Conservation (phyloP, 2,113 vertebrate genomes). For the Thamnophis sirtalis region DNA sequence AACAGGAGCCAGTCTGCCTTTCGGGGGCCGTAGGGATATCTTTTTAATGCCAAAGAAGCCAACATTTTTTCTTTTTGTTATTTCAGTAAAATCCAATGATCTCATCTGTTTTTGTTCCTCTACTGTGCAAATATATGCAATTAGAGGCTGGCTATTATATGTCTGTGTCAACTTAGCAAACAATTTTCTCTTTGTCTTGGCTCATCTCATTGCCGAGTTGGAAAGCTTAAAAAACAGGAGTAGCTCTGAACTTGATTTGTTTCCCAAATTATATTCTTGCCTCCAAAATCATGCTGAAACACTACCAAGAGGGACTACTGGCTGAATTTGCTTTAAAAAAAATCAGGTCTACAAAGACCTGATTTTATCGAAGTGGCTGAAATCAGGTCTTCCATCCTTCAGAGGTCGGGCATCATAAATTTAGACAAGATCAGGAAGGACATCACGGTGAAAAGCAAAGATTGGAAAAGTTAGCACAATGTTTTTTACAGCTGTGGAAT, state of each 20-base stretch:
- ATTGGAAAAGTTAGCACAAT: background rate
- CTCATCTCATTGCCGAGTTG: background rate
- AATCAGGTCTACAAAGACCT: no score
- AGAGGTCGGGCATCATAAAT: background rate
- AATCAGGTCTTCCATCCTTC: background rate
- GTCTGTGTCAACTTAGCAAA: slow-evolving; percentile 34
- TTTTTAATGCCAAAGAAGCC: slow-evolving; percentile 7
- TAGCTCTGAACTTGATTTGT: background rate
- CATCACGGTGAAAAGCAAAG: background rate
- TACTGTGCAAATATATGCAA: slow-evolving; percentile 1
- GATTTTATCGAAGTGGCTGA: no score
- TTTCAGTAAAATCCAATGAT: background rate
- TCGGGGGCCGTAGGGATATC: background rate
- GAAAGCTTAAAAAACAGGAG: slow-evolving; percentile 10
- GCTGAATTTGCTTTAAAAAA: background rate
- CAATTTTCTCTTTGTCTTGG: slow-evolving; percentile 9
- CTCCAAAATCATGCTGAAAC: background rate
- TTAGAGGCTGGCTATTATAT: background rate
- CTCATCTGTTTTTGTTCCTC: slow-evolving; percentile 32
- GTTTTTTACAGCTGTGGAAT: background rate
- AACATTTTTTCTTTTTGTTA: background rate
- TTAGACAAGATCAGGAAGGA: background rate
- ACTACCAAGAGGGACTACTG: background rate
- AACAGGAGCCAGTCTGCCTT: background rate
- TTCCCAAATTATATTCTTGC: background rate